Evolutionary conservation across 2,888 invertebrate genomes (phyloP).

Genomic region (Xylocampa areola): DNA sequence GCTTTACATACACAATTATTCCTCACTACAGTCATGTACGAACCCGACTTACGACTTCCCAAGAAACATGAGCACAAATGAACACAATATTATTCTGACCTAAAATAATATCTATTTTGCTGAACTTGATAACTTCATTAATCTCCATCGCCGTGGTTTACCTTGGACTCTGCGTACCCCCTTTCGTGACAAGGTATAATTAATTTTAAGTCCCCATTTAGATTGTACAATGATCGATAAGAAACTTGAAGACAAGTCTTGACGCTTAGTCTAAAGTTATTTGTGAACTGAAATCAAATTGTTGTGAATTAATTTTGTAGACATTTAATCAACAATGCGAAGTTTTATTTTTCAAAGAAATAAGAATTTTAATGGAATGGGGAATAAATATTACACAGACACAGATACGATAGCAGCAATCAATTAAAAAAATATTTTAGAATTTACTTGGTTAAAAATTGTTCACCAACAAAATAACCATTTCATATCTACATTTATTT

Average conservation of each 20-base stretch:
- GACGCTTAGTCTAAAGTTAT: constrained; percentile 8
- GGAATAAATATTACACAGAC: too few species aligned
- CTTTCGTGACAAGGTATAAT: constrained; percentile 38
- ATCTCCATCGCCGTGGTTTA: constrained; percentile 21
- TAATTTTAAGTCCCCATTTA: constrained; percentile 33
- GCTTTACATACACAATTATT: background rate
- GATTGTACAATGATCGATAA: constrained; percentile 20
- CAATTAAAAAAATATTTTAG: too few species aligned
- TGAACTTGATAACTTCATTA: constrained; percentile 20
- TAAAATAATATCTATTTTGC: constrained; percentile 13
- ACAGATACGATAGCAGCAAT: too few species aligned
- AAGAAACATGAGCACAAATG: background rate
- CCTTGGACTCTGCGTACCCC: constrained; percentile 14
- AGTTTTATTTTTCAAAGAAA: too few species aligned
- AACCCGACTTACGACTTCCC: background rate
- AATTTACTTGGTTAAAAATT: background rate
- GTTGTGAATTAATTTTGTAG: background rate
- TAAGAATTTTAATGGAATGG: too few species aligned
- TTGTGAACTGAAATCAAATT: background rate
- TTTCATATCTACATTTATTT: constrained; percentile 7
- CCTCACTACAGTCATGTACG: constrained; percentile 4
- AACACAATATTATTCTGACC: constrained; percentile 10
- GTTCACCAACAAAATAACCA: constrained; percentile 6
- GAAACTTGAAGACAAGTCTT: constrained; percentile 16
- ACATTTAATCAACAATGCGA: too few species aligned